Evolutionary conservation across 1,140 invertebrate species (phyloP).

Genomic region (Caerostris darwini): DNA sequence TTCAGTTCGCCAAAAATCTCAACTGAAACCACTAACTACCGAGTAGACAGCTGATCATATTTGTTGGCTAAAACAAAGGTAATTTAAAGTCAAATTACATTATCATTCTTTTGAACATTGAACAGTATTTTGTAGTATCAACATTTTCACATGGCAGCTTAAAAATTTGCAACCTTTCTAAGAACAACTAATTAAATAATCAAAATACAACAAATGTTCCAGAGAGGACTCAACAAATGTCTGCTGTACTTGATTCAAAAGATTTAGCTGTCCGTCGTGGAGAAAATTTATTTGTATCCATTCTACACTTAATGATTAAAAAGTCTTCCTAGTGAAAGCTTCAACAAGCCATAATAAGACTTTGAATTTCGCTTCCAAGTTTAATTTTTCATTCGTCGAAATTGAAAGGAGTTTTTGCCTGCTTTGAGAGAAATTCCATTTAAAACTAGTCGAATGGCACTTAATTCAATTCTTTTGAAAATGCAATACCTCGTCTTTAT

Average conservation of each 20-base stretch:
- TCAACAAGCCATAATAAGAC: background rate
- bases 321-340: background rate
- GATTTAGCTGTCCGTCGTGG: background rate
- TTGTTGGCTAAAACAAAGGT: background rate
- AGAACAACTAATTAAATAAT: slow-evolving; percentile 7
- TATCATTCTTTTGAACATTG: background rate
- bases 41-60: background rate
- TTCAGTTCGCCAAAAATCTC: background rate
- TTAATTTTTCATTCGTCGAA: background rate
- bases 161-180: background rate
- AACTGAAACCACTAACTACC: background rate
- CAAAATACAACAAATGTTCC: background rate
- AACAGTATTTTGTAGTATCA: background rate
- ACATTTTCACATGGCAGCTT: background rate
- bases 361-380: background rate
- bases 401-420: background rate
- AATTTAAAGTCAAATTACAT: background rate
- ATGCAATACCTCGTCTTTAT: background rate
- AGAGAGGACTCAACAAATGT: background rate
- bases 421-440: background rate
- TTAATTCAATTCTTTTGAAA: background rate
- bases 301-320: background rate
- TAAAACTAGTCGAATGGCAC: background rate
- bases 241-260: background rate
- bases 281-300: slow-evolving; percentile 3